Evolutionary conservation across 2,888 invertebrate genomes (phyloP), one percentile per base, ranked within the genome.

Genomic region (Merodon equestris): DNA sequence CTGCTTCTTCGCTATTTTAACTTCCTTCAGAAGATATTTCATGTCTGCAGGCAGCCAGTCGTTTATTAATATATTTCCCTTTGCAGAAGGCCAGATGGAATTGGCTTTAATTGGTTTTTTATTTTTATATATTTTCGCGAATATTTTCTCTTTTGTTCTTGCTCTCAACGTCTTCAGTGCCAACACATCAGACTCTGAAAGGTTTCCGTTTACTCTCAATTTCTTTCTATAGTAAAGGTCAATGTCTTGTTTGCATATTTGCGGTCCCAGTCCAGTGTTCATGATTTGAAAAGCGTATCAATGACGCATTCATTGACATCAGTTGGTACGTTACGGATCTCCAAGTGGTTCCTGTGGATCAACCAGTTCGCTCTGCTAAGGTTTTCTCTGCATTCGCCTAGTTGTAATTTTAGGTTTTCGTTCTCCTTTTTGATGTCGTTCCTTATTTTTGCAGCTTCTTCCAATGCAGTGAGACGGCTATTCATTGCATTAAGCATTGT

Each of bases 1-100:
- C n/a, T n/a, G n/a, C n/a, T n/a, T n/a, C n/a, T n/a, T n/a, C n/a
- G n/a, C n/a, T n/a, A n/a, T n/a, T n/a, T n/a, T n/a, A n/a, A n/a
- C n/a, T n/a, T n/a, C n/a, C n/a, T n/a, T 56, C 7, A 56, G 44
- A 36, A 53, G 14, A 36, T 14, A 5, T 38, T 53, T 53, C 34
- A 14, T 53, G 3, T 53, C 38, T 15, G 17, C 38, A 38, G 53
- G 14, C 17, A 53, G 17, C 53, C 53, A 53, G 34, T 34, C 53
- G 38, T 53, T 53, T n/a, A 53, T 17, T 14, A 38, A 53, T 9
- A 53, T 36, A 14, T 53, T 53, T 9, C 14, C 48, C 12, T 34
- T 53, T 38, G 53, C 53, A 51, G 51, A 14, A 19, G 27, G 27
- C 12, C 12, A 4, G n/a, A 27, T 15, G 14, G 9, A 4, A 36